Percentiles rank a stretch among this genome's conserved stretches.
Evolutionary conservation across 2,888 invertebrate species (phyloP).

Genomic region (Antheraea assamensis): DNA sequence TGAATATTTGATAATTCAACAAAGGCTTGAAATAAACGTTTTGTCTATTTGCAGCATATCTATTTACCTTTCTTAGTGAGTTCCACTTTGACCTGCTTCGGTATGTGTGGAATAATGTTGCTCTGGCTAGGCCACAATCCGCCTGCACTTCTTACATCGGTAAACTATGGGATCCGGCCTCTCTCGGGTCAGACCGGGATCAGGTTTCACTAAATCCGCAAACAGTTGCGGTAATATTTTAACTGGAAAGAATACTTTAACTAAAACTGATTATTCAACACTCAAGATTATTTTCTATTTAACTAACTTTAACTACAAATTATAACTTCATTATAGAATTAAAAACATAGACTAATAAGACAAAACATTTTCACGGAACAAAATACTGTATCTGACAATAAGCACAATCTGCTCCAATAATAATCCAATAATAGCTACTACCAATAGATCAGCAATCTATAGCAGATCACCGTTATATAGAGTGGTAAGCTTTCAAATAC

Average conservation of each 20-base stretch:
- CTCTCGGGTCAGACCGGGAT: constrained; percentile 88
- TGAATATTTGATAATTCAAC: no score
- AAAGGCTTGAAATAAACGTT: no score
- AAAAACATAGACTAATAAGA: no score
- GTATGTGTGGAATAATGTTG: constrained; percentile 88
- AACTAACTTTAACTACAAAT: no score
- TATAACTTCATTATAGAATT: not conserved
- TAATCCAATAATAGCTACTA: no score
- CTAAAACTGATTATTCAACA: not conserved
- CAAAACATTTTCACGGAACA: no score
- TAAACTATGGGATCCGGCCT: constrained; percentile 92
- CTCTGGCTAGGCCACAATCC: constrained; percentile 91
- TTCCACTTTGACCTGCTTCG: constrained; percentile 61
- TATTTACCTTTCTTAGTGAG: constrained; percentile 60
- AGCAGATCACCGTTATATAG: no score
- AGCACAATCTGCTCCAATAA: no score
- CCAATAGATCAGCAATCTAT: no score
- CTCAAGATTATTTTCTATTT: no score
- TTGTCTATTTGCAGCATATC: not conserved
- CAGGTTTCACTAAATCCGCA: constrained; percentile 88
- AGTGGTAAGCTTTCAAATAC: no score
- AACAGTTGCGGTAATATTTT: constrained; percentile 92
- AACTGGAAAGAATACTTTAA: constrained; percentile 67
- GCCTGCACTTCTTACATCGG: constrained; percentile 90
- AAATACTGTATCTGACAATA: no score